Base-by-base conservation (phyloP, 2,797 vertebrate species). In the Eleutherodactylus coqui region DNA sequence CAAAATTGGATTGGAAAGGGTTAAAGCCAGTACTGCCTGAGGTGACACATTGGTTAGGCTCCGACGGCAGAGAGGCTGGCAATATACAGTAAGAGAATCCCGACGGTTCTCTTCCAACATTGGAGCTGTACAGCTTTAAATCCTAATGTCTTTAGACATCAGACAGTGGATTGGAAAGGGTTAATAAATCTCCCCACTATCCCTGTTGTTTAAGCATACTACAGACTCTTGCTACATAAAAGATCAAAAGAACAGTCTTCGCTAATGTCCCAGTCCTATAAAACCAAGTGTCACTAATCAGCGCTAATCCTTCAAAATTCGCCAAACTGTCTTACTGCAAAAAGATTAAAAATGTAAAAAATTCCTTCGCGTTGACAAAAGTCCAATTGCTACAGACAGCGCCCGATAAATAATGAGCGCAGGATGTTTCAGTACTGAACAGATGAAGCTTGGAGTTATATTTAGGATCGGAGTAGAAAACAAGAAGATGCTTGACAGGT, bases 401-500 rank as follows among this genome's bases (percentile, higher is more conserved):
- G 14, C 24, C 41, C 45, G n/a, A 73, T 70, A 45, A 27, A 45
- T 14, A n/a, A 43, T 14, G 7, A 27, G 11, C 3, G n/a, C 24
- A 27, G 11, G 69, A 16, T 14, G 69, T 45, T 72, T 72, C 69
- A 27, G 9, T 70, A 43, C 21, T 34, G 16, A 36, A 34, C 4
- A 67, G 62, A 67, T 36, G 3, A 70, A n/a, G 41, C 38, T n/a
- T 27, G 19, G 0, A 13, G 41, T 41, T 73, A 70, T 73, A 73
- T 73, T 73, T 73, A 73, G 70, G 36, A 24, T 43, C 17, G 70
- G 24, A 43, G 67, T 70, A 70, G 41, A 73, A 73, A 73, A 73
- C 70, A 73, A 43, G 69, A 72, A 73, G 70, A 73, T n/a, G 41
- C 70, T 45, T 43, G 38, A 73, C 70, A 73, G 70, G 41, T 73